These are phyloP conservation scores for Amphipoea oculea DNA, from an alignment of 2,888 invertebrate genomes.

Conservation along the genomic window DNA sequence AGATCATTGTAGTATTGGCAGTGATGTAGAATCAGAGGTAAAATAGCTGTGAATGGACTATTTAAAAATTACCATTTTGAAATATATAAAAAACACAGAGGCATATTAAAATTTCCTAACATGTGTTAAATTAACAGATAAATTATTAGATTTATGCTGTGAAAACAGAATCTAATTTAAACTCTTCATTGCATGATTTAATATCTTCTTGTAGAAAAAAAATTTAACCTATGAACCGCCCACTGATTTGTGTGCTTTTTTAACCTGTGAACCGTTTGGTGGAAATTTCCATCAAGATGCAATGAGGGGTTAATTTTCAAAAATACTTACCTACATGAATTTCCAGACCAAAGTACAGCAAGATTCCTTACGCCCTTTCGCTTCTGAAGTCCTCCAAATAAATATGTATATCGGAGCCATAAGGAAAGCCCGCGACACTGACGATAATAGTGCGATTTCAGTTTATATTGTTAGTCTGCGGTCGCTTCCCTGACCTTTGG, in stretches of 20 bases:
- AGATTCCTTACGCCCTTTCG: constrained; percentile 1
- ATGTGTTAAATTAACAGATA: too few species aligned
- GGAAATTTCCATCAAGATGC: too few species aligned
- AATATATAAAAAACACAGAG: not conserved
- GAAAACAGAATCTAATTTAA: too few species aligned
- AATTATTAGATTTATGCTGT: too few species aligned
- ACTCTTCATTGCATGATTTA: too few species aligned
- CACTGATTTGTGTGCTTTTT: too few species aligned
- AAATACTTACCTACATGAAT: not conserved
- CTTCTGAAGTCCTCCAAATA: constrained; percentile 27
- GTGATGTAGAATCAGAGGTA: not conserved
- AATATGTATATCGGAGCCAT: constrained; percentile 46
- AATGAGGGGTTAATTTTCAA: not conserved
- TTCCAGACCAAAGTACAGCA: not conserved
- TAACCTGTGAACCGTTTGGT: too few species aligned
- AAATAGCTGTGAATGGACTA: too few species aligned
- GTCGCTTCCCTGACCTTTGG: constrained; percentile 61
- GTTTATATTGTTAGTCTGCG: constrained; percentile 51
- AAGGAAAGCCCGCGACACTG: constrained; percentile 42
- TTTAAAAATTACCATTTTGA: not conserved
- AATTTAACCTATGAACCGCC: too few species aligned
- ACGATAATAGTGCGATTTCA: constrained; percentile 58
- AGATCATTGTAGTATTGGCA: not conserved
- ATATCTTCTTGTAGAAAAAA: too few species aligned
- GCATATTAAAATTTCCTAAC: not conserved